Evolutionary conservation across 2,888 invertebrate species (phyloP).

Genomic region (Tanytarsus gracilentus): DNA sequence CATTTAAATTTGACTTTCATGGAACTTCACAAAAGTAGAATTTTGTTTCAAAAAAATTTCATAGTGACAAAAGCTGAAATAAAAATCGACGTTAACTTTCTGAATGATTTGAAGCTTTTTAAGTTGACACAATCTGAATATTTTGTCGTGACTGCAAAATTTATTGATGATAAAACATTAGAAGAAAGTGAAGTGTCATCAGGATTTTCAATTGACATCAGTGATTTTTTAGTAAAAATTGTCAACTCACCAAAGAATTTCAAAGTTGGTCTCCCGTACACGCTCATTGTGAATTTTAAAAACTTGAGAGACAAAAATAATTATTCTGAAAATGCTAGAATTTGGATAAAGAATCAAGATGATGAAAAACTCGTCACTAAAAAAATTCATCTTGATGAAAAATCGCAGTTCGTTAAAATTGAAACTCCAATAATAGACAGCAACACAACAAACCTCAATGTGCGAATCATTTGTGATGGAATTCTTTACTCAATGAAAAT

Average conservation of each 20-base stretch:
- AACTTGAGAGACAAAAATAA: no score
- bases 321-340: no score
- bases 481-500: no score
- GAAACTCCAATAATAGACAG: no score
- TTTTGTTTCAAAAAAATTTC: background rate
- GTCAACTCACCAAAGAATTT: conserved; percentile 11
- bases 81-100: background rate
- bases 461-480: no score
- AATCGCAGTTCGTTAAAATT: no score
- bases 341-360: no score
- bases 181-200: background rate
- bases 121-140: background rate
- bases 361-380: no score
- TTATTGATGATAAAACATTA: background rate
- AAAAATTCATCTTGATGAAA: no score
- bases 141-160: background rate
- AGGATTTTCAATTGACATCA: background rate
- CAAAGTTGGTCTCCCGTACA: conserved; percentile 3
- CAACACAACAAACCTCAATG: no score
- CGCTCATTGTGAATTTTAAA: background rate
- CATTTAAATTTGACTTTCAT: background rate
- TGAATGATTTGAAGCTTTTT: conserved; percentile 1
- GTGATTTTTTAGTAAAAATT: conserved; percentile 1
- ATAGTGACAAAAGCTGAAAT: background rate
- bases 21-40: background rate